Conservation (phyloP, 2,113 vertebrate species). For the Ptilonorhynchus violaceus region DNA sequence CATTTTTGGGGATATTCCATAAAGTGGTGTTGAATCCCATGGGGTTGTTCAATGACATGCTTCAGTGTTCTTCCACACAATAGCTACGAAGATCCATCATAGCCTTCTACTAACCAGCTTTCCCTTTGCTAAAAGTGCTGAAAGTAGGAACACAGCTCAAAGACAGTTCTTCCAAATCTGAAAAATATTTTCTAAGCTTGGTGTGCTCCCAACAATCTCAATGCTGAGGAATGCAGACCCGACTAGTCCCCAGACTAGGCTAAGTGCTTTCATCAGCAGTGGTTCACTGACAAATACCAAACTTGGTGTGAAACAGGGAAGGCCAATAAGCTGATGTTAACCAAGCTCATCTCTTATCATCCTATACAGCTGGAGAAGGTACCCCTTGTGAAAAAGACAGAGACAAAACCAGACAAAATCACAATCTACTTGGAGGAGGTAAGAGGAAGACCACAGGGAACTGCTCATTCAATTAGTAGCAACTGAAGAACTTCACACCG, state of each 20-base stretch:
- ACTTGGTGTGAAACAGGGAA: not conserved
- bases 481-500: not conserved
- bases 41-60: not conserved
- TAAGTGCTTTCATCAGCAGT: not conserved
- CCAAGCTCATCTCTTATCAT: not conserved
- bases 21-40: not conserved
- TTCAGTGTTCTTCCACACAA: not conserved
- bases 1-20: not conserved
- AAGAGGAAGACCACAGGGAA: not conserved
- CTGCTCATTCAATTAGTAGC: not conserved
- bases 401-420: slow-evolving; percentile 23
- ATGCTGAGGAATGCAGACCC: not conserved
- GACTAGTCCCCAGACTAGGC: not conserved
- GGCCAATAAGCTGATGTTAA: not conserved
- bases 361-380: slow-evolving; percentile 10
- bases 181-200: not conserved
- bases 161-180: not conserved
- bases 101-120: not conserved
- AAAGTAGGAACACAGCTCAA: not conserved
- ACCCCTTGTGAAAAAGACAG: slow-evolving; percentile 4
- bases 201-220: not conserved
- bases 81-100: not conserved
- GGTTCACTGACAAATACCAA: not conserved
- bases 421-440: slow-evolving; percentile 56
- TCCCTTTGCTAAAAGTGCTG: not conserved